Evolutionary conservation across 2,113 vertebrate genomes (phyloP).

Genomic region (Triplophysa dalaica): DNA sequence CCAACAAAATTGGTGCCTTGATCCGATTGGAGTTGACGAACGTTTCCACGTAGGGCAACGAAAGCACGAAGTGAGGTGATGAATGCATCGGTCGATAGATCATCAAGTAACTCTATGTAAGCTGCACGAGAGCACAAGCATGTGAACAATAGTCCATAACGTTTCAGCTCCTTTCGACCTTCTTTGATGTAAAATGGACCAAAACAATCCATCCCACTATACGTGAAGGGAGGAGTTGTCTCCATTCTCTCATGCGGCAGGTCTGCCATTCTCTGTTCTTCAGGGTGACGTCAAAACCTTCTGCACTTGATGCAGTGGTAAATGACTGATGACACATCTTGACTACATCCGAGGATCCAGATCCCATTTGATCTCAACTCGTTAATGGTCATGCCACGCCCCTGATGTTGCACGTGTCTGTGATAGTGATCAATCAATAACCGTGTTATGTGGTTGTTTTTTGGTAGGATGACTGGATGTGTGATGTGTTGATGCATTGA

Average conservation of each 20-base stretch:
- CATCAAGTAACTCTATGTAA: too few species aligned
- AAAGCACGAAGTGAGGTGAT: too few species aligned
- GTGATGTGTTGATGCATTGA: background rate
- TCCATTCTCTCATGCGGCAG: constrained; percentile 2
- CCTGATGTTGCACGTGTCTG: constrained; percentile 33
- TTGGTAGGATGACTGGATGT: constrained; percentile 4
- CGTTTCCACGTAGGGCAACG: too few species aligned
- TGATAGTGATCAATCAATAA: constrained; percentile 36
- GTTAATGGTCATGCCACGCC: constrained; percentile 22
- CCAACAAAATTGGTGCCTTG: too few species aligned
- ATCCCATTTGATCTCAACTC: constrained; percentile 11
- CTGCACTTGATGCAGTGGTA: constrained; percentile 8
- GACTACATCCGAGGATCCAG: constrained; percentile 14
- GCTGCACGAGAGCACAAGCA: too few species aligned
- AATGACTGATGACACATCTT: constrained; percentile 32
- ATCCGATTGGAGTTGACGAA: too few species aligned
- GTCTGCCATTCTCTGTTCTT: constrained; percentile 17
- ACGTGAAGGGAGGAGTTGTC: too few species aligned
- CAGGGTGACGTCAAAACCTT: background rate
- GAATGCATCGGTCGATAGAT: too few species aligned
- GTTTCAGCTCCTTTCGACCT: too few species aligned
- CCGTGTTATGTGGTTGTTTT: background rate
- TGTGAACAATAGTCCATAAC: too few species aligned
- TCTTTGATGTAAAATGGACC: too few species aligned
- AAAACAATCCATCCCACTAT: too few species aligned